Evolutionary conservation across 2,888 invertebrate species (phyloP), one percentile per base, ranked within the genome.

Genomic region (Ophraella communa): DNA sequence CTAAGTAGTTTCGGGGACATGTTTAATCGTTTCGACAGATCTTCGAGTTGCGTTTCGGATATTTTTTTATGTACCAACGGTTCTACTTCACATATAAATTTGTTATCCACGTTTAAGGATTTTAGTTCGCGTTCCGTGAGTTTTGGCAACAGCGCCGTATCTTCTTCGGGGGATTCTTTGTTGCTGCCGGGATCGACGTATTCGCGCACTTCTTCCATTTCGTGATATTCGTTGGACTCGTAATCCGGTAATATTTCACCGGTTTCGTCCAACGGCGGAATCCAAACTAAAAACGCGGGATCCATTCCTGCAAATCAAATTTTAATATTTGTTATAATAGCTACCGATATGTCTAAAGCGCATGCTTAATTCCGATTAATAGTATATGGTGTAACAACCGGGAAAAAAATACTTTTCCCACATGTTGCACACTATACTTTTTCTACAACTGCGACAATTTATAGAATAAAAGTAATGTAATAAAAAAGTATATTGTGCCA

Each of bases 281-380:
- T 93, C 93, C 93, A 94, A 0, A 94, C 91, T 49, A 94, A 83
- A 79, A 93, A 94, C 0, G 93, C 93, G 0, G 94, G 94, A 80
- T 94, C 94, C 94, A 94, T 94, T 52, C 93, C 93, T 74, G 53
- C 44, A 65, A 63, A 53, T 10, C 30, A n/a, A 39, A 55, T 33
- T 10, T 10, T 11, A 18, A 17, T 11, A n/a, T n/a, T n/a, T n/a
- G n/a, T n/a, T n/a, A n/a, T n/a, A n/a, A n/a, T n/a, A n/a, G n/a
- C n/a, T n/a, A n/a, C n/a, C n/a, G n/a, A n/a, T n/a, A n/a, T n/a
- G n/a, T n/a, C n/a, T n/a, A n/a, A n/a, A n/a, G n/a, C n/a, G n/a
- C n/a, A n/a, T n/a, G n/a, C n/a, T n/a, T n/a, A n/a, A n/a, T n/a
- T n/a, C n/a, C n/a, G n/a, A n/a, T n/a, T n/a, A n/a, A n/a, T n/a